Percentiles rank a stretch among this genome's conserved stretches.
These are phyloP conservation scores for Bryconaethiops microstoma DNA, from an alignment of 2,797 vertebrate genomes.

Conservation along the genomic window DNA sequence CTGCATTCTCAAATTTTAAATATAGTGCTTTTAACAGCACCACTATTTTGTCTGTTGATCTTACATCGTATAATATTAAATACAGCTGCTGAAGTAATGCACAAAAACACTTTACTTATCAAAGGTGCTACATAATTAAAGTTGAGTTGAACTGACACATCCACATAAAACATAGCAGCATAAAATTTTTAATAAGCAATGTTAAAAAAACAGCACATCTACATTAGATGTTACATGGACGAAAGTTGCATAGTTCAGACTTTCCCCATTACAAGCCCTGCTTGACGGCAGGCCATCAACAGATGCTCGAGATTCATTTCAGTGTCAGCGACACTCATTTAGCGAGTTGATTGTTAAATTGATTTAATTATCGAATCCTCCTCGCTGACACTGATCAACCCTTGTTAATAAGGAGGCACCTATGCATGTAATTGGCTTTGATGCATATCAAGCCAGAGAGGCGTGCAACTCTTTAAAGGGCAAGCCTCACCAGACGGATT, in stretches of 20 bases:
- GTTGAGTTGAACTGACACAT: not conserved
- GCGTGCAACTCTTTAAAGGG: constrained; percentile 47
- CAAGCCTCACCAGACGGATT: constrained; percentile 36
- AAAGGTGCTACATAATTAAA: not conserved
- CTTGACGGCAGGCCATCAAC: constrained; percentile 9
- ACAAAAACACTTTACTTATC: not conserved
- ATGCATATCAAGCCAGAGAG: constrained; percentile 54
- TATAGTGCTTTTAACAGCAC: not conserved
- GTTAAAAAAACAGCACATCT: not conserved
- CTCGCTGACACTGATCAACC: constrained; percentile 63
- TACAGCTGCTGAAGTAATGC: not conserved
- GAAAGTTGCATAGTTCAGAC: not conserved
- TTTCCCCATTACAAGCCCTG: not conserved
- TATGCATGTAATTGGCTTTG: constrained; percentile 63
- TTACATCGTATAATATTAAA: not conserved
- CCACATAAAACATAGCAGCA: not conserved
- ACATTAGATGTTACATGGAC: constrained; percentile 8
- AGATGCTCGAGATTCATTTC: constrained; percentile 53
- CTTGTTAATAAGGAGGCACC: constrained; percentile 59
- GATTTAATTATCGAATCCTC: constrained; percentile 63
- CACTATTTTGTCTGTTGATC: not conserved
- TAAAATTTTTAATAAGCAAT: not conserved
- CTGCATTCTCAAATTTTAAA: not conserved
- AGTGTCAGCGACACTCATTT: constrained; percentile 54
- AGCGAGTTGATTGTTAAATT: constrained; percentile 64